Percentiles rank a stretch among this genome's conserved stretches.
phyloP scores from a whole-genome alignment of 2,797 vertebrate genomes.

The Ispidina lecontei region DNA sequence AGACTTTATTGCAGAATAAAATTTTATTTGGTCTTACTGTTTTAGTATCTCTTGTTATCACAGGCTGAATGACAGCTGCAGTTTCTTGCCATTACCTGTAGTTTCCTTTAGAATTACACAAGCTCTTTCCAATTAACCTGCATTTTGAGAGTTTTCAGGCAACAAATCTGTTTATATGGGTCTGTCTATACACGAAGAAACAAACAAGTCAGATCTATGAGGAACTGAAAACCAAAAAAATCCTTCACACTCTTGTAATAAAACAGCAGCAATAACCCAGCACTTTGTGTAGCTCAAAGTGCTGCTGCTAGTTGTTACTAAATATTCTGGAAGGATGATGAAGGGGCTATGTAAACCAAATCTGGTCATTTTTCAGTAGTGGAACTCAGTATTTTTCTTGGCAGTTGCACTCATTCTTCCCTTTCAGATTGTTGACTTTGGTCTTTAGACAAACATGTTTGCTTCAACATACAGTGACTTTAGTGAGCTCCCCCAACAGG shows the following conservation, averaged over 20 bases:
- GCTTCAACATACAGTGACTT: background rate
- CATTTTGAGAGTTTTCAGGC: background rate
- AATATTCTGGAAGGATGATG: background rate
- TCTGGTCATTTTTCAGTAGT: background rate
- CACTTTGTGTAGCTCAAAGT: background rate
- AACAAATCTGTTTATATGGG: background rate
- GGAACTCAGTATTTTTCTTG: background rate
- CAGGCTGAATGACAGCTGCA: background rate
- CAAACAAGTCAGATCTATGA: background rate
- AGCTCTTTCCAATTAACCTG: background rate
- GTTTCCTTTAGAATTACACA: background rate
- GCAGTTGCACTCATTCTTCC: background rate
- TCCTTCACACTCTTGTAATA: background rate
- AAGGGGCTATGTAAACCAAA: background rate
- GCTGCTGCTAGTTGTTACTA: background rate
- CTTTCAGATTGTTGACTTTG: background rate
- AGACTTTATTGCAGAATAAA: background rate
- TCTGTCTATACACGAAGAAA: background rate
- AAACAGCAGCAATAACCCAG: background rate
- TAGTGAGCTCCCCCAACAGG: background rate
- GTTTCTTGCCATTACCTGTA: background rate
- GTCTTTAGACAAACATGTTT: background rate
- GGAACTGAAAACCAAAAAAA: background rate
- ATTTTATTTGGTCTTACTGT: background rate
- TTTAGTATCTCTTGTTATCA: background rate